phyloP scores from a whole-genome alignment of 2,797 vertebrate genomes.

The Coregonus ussuriensis region DNA sequence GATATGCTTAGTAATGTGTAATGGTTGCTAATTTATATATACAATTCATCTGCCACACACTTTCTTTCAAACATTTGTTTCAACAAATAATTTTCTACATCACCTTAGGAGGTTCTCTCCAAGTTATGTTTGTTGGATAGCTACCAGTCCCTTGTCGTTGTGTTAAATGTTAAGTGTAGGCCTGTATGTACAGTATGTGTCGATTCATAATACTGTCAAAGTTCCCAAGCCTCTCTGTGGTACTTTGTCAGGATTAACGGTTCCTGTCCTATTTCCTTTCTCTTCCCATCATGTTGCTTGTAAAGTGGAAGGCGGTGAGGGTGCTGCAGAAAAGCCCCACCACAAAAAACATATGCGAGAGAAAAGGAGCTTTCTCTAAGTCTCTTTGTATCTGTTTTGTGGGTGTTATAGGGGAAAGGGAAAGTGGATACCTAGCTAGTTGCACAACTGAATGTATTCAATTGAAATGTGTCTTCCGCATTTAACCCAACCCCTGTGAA shows the following conservation, averaged over 20 bases:
- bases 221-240: conserved; percentile 57
- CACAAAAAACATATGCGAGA: conserved; percentile 73
- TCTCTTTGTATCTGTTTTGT: no score
- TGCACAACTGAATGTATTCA: no score
- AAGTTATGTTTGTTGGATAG: conserved; percentile 48
- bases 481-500: no score
- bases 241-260: conserved; percentile 73
- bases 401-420: no score
- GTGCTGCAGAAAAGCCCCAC: conserved; percentile 45
- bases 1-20: no score
- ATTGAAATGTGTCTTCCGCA: no score
- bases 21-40: no score
- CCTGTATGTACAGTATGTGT: conserved; percentile 52
- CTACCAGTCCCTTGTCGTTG: conserved; percentile 23
- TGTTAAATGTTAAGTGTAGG: conserved; percentile 9
- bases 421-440: no score
- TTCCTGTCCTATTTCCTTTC: conserved; percentile 71
- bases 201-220: conserved; percentile 65
- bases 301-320: conserved; percentile 69
- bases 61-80: not conserved
- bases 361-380: conserved; percentile 6
- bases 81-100: not conserved
- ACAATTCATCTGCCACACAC: not conserved
- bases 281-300: conserved; percentile 68
- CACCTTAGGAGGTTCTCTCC: conserved; percentile 29